These are phyloP conservation scores for Furcifer pardalis DNA, from an alignment of 2,797 vertebrate genomes.

Conservation along the genomic window DNA sequence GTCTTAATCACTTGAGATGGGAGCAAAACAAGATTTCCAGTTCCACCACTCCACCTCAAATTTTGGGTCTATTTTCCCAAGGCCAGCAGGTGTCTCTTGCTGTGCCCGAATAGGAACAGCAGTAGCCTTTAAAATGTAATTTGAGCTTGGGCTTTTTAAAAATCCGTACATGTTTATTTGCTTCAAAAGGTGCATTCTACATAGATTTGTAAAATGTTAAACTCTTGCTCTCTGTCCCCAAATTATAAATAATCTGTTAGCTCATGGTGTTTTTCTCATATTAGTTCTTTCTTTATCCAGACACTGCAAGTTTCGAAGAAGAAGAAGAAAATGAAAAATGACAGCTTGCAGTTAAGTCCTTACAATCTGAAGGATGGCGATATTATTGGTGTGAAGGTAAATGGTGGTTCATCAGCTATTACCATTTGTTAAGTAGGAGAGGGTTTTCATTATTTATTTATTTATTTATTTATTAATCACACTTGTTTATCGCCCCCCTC, in stretches of 20 bases:
- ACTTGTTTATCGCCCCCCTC: too few species aligned
- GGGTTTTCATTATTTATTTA: too few species aligned
- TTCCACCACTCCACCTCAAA: too few species aligned
- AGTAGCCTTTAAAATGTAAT: not conserved
- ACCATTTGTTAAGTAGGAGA: too few species aligned
- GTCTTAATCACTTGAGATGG: too few species aligned
- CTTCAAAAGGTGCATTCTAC: not conserved
- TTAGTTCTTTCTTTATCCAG: conserved; percentile 69
- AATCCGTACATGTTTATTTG: too few species aligned
- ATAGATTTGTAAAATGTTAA: not conserved
- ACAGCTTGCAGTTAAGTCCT: conserved; percentile 85
- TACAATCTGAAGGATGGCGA: conserved; percentile 93
- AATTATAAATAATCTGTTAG: not conserved
- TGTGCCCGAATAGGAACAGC: too few species aligned
- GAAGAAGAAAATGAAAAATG: conserved; percentile 87
- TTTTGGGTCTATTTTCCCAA: too few species aligned
- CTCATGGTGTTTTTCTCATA: not conserved
- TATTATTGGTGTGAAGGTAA: conserved; percentile 89
- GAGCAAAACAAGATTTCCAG: too few species aligned
- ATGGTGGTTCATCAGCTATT: not conserved
- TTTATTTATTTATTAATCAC: too few species aligned
- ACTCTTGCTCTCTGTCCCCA: not conserved
- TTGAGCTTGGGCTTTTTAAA: too few species aligned
- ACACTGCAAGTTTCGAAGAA: conserved; percentile 88
- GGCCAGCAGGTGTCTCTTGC: too few species aligned